Percentiles rank a stretch among this genome's conserved stretches.
phyloP scores from a whole-genome alignment of 2,888 invertebrate species.

The Pseudococcus viburni region DNA sequence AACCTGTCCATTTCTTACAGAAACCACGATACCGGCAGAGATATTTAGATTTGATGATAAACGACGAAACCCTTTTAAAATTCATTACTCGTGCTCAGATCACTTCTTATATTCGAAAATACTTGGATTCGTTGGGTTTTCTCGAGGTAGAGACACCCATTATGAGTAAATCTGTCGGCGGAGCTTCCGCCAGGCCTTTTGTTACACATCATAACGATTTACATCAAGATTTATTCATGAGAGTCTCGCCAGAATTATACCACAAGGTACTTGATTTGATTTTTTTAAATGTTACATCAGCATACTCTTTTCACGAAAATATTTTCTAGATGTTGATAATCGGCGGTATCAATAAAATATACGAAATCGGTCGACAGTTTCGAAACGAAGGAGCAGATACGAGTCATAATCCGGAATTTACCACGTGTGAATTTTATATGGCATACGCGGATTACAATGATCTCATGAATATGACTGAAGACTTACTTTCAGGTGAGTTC shows the following conservation, averaged over 20 bases:
- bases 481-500: slow-evolving; percentile 82
- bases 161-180: slow-evolving; percentile 99
- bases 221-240: slow-evolving; percentile 96
- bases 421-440: slow-evolving; percentile 99
- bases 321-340: slow-evolving; percentile 88
- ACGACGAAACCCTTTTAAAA: slow-evolving; percentile 90
- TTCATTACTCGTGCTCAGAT: slow-evolving; percentile 89
- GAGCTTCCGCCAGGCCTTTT: slow-evolving; percentile 98
- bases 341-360: slow-evolving; percentile 94
- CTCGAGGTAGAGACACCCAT: slow-evolving; percentile 99
- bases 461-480: slow-evolving; percentile 92
- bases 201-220: slow-evolving; percentile 99
- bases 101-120: slow-evolving; percentile 88
- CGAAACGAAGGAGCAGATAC: slow-evolving; percentile 99
- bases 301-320: neutral
- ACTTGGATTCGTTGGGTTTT: slow-evolving; percentile 92
- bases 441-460: slow-evolving; percentile 99
- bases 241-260: slow-evolving; percentile 98
- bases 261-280: slow-evolving; percentile 79
- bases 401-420: slow-evolving; percentile 99
- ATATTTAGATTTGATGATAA: slow-evolving; percentile 96
- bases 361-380: slow-evolving; percentile 93
- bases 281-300: neutral
- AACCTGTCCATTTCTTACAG: slow-evolving; percentile 70
- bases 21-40: slow-evolving; percentile 95